These are phyloP conservation scores for Petrocephalus zakoni DNA, from an alignment of 2,113 vertebrate genomes.

Conservation along the genomic window DNA sequence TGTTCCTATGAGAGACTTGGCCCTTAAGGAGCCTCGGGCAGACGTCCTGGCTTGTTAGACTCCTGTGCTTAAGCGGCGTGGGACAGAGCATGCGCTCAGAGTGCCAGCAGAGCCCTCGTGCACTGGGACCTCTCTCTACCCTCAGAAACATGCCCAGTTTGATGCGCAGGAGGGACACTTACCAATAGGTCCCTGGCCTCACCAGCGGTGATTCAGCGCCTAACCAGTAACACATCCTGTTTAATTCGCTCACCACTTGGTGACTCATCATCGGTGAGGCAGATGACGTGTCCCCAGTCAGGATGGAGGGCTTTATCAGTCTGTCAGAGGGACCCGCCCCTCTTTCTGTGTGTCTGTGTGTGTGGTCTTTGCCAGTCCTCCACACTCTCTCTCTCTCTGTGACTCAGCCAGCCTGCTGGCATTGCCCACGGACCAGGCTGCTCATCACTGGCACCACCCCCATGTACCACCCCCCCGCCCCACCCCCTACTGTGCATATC, in stretches of 20 bases:
- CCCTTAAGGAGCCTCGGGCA: background rate
- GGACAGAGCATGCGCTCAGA: background rate
- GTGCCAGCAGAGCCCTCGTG: background rate
- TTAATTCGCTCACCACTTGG: slow-evolving; percentile 25
- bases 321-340: background rate
- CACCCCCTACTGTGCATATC: background rate
- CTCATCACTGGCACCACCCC: slow-evolving; percentile 37
- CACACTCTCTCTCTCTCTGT: slow-evolving; percentile 18
- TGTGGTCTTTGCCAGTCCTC: background rate
- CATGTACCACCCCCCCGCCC: slow-evolving; percentile 22
- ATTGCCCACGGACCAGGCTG: slow-evolving; percentile 48
- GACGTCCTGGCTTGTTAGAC: background rate
- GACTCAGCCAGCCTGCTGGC: slow-evolving; percentile 57
- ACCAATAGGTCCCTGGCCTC: background rate
- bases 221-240: background rate
- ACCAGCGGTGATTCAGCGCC: background rate
- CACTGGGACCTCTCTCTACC: background rate
- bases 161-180: background rate
- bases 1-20: background rate
- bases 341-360: background rate
- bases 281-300: background rate
- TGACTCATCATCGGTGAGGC: slow-evolving; percentile 27
- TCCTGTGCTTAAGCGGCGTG: background rate
- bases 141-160: background rate
- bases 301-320: background rate